Percentiles rank a stretch among this genome's conserved stretches.
These are phyloP conservation scores for Melanerpes formicivorus DNA, from an alignment of 2,113 vertebrate genomes.

Conservation along the genomic window DNA sequence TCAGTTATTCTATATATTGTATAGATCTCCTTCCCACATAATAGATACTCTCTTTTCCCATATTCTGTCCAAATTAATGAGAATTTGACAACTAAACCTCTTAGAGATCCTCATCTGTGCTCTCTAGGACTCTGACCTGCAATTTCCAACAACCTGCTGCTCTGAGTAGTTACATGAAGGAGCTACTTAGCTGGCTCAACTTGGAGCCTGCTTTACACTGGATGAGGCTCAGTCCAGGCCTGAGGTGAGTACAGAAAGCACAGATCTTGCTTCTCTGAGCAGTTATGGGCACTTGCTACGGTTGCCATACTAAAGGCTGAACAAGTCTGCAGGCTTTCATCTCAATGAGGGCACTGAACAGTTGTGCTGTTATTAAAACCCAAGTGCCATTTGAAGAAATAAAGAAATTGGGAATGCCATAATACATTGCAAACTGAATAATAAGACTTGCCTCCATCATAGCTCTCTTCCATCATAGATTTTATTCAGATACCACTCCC, in stretches of 20 bases:
- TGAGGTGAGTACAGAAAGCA: background rate
- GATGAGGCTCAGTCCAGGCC: background rate
- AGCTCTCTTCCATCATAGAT: background rate
- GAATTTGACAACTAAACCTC: background rate
- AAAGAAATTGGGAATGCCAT: background rate
- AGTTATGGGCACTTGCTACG: background rate
- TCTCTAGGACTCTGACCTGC: background rate
- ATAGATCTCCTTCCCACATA: background rate
- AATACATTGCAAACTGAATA: background rate
- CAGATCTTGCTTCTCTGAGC: background rate
- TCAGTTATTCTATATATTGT: background rate
- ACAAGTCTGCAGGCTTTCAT: background rate
- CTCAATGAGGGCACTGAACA: background rate
- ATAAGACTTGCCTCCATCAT: background rate
- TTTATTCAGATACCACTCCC: background rate
- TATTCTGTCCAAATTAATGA: background rate
- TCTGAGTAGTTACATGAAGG: background rate
- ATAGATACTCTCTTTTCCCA: background rate
- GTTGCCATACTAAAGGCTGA: background rate
- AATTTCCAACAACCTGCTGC: background rate
- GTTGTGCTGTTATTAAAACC: background rate
- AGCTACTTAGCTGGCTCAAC: background rate
- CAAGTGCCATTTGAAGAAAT: background rate
- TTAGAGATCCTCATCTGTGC: background rate
- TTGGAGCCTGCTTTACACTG: background rate